A percentile compares a stretch with the other conserved stretches of the same genome.
phyloP scores from a whole-genome alignment of 1,140 invertebrate species.

The Varroa destructor region DNA sequence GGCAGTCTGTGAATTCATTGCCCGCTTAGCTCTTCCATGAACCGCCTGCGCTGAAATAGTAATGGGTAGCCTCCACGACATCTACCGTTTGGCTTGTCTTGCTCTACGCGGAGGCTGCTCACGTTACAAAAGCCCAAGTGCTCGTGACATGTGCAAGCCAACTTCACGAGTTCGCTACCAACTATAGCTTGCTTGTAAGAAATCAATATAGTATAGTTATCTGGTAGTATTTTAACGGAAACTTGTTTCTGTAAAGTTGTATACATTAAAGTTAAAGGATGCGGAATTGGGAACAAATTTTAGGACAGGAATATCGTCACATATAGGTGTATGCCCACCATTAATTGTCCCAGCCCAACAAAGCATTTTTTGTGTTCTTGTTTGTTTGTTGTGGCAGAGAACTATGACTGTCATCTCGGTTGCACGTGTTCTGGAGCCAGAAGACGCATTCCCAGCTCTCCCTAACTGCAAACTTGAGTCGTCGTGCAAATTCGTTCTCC shows the following conservation, averaged over 20 bases:
- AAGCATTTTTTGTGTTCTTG: too few relatives aligned
- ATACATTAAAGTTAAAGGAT: too few relatives aligned
- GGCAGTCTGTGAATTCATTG: slow-evolving; percentile 28
- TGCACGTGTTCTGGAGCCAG: not conserved
- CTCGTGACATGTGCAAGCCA: not conserved
- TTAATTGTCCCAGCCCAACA: too few relatives aligned
- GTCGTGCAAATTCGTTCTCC: not conserved
- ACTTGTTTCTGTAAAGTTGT: too few relatives aligned
- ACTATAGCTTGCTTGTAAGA: not conserved
- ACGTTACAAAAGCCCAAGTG: too few relatives aligned
- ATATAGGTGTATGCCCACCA: too few relatives aligned
- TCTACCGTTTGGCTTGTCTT: not conserved
- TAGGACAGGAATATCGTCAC: too few relatives aligned
- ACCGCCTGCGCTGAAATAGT: not conserved
- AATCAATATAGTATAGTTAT: not conserved
- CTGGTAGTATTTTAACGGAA: too few relatives aligned
- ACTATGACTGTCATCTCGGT: too few relatives aligned
- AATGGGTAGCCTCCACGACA: slow-evolving; percentile 1
- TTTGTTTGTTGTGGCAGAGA: too few relatives aligned
- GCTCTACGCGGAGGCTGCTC: too few relatives aligned
- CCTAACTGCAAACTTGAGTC: not conserved
- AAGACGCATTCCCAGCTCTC: not conserved
- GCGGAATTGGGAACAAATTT: too few relatives aligned
- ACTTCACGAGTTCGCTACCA: not conserved
- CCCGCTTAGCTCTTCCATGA: not conserved